Base-by-base conservation (phyloP, 92 coral and sea anemone species). In the Phenganax stokvisi region DNA sequence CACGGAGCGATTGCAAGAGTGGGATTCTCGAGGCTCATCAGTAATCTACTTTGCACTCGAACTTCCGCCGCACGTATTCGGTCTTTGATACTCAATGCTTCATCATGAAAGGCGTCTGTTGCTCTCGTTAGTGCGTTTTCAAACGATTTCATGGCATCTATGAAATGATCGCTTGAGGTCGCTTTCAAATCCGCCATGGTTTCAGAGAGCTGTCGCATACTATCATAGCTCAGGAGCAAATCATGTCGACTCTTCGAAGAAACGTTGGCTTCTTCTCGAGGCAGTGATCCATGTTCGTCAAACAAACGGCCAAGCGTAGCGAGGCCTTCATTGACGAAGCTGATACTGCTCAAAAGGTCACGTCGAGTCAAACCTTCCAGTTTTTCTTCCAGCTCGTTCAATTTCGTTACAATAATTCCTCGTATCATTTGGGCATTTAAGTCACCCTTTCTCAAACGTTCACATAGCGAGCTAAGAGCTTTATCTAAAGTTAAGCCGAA, bases 111-210 rank as follows among this genome's bases (percentile, higher is more conserved):
- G 9, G 67, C 67, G 2, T 61, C 28, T 17, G 67, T 61, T 61
- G 67, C 67, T 61, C 28, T 17, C 11, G 11, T 61, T 7, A 15
- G 5, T 8, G 67, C 67, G 25, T 61, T 61, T 28, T 61, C 25
- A 28, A 61, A 61, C 67, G 67, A 61, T 28, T 61, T 28, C 67
- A 61, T 61, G 25, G 67, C 67, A 0, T 7, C n/a, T 12, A 6
- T 8, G 67, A 61, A 61, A 61, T 61, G 67, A 28, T 61, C 67
- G 67, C 67, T 61, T 28, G 67, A 61, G 25, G n/a, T 61, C 27
- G 13, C 15, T 28, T 61, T 61, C 67, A 61, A 15, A 7, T 12
- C 25, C n/a, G 9, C 15, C 25, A 61, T 12, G 2, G 67, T 0
- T 61, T 61, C 67, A 7, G 15, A 7, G 25, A 61, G 67, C 25